A percentile compares a stretch with the other conserved stretches of the same genome.
Evolutionary conservation across 2,113 vertebrate species (phyloP).

Genomic region (Thymallus thymallus): DNA sequence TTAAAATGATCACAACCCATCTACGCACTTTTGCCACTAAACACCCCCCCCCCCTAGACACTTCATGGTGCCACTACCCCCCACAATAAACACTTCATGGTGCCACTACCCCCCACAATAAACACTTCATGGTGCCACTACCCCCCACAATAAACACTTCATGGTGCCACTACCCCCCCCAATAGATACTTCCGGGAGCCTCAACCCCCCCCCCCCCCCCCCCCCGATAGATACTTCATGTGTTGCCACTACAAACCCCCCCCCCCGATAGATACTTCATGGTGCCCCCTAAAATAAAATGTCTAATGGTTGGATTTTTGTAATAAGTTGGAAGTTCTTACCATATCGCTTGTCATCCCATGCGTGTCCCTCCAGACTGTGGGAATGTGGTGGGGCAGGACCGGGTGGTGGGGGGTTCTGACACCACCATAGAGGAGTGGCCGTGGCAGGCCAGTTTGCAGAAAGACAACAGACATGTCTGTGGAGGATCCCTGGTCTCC

Average conservation of each 20-base stretch:
- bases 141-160: background rate
- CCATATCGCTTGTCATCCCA: no score
- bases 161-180: background rate
- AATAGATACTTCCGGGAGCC: background rate
- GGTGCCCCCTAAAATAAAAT: background rate
- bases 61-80: background rate
- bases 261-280: background rate
- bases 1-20: background rate
- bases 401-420: slow-evolving; percentile 72
- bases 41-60: no score
- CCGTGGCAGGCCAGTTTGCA: slow-evolving; percentile 78
- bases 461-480: slow-evolving; percentile 62
- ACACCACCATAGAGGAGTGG: slow-evolving; percentile 68
- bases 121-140: background rate
- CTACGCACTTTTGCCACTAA: no score
- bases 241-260: no score
- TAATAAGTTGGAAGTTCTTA: background rate
- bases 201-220: no score
- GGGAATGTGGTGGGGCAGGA: slow-evolving; percentile 33
- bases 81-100: background rate
- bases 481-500: slow-evolving; percentile 73
- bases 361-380: slow-evolving; percentile 36
- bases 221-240: background rate
- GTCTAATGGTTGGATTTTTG: background rate
- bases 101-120: accelerated